phyloP scores from a whole-genome alignment of 2,888 invertebrate genomes.

The Drosophila quinaria region DNA sequence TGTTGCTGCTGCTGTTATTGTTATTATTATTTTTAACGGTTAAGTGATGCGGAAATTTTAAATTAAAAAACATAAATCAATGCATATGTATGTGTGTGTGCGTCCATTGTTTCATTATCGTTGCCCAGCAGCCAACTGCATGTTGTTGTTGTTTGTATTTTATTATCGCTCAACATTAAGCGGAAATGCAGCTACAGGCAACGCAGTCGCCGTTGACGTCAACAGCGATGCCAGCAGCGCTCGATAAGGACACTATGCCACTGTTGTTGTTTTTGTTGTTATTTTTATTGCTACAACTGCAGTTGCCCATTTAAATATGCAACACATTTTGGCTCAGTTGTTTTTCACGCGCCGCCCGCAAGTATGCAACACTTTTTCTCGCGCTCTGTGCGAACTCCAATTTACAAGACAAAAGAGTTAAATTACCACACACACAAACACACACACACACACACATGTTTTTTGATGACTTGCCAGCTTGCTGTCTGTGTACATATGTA shows the following conservation, averaged over 20 bases:
- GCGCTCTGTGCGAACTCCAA: conserved; percentile 31
- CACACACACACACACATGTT: conserved; percentile 18
- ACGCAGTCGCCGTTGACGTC: conserved; percentile 39
- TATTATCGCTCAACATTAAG: conserved; percentile 84
- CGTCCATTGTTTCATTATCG: conserved; percentile 50
- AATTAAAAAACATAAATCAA: conserved; percentile 86
- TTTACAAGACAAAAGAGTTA: conserved; percentile 59
- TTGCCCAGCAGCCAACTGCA: conserved; percentile 36
- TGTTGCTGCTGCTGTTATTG: conserved; percentile 50
- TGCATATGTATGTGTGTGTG: conserved; percentile 60
- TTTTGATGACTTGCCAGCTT: conserved; percentile 10
- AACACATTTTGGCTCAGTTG: conserved; percentile 46
- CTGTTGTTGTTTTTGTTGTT: conserved; percentile 23
- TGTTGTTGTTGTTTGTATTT: conserved; percentile 65
- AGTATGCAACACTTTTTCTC: conserved; percentile 68
- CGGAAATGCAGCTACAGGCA: conserved; percentile 80
- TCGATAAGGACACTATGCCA: conserved; percentile 50
- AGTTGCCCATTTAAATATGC: conserved; percentile 49
- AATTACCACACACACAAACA: conserved; percentile 41
- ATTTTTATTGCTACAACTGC: conserved; percentile 21
- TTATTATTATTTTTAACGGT: conserved; percentile 75
- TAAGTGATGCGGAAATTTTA: conserved; percentile 86
- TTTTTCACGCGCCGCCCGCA: conserved; percentile 60
- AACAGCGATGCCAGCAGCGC: conserved; percentile 18
- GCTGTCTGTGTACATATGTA: background rate